phyloP scores from a whole-genome alignment of 2,797 vertebrate species.

The Sarcophilus harrisii region DNA sequence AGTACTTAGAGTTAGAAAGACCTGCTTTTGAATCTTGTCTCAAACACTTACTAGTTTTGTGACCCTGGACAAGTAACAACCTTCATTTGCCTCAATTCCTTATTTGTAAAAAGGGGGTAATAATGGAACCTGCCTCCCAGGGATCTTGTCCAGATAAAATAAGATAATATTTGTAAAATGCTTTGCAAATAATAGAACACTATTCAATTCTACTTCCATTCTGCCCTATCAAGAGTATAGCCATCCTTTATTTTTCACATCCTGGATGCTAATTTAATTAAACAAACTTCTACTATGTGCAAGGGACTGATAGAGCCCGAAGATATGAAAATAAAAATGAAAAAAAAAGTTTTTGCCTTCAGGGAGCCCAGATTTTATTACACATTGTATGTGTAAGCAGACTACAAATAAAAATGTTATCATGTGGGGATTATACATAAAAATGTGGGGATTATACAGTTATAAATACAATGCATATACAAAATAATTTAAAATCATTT shows the following conservation, averaged over 20 bases:
- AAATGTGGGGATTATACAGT: background rate
- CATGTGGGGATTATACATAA: too few relatives aligned
- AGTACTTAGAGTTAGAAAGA: background rate
- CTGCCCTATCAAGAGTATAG: background rate
- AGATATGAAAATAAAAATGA: background rate
- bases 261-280: background rate
- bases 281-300: background rate
- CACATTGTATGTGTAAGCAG: too few relatives aligned
- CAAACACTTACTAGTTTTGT: background rate
- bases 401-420: too few relatives aligned
- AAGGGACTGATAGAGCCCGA: background rate
- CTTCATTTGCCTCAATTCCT: background rate
- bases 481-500: background rate
- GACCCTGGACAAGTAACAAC: background rate
- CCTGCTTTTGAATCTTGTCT: background rate
- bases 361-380: too few relatives aligned
- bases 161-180: background rate
- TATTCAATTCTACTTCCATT: background rate
- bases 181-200: background rate
- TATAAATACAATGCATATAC: background rate
- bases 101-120: background rate
- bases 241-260: background rate
- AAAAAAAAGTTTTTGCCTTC: background rate
- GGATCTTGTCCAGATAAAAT: background rate
- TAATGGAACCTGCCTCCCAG: background rate